Base-by-base conservation (phyloP, 2,113 vertebrate genomes). In the Suricata suricatta region DNA sequence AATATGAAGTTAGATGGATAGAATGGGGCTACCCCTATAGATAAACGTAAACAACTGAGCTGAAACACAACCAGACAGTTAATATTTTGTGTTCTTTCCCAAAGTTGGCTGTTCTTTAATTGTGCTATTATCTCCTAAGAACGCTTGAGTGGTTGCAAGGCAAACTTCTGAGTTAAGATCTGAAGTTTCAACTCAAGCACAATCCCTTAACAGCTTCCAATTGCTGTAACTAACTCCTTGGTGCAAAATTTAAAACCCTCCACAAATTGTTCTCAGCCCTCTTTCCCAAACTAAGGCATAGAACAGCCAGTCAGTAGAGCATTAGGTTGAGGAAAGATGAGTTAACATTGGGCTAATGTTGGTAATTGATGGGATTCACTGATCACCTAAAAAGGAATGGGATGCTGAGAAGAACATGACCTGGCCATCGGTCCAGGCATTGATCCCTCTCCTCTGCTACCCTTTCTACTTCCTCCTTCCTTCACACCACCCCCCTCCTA, bases 71-170 rank as follows among this genome's bases (percentile, higher is more conserved):
- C 74, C 57, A 93, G 57, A 76, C 9, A 86, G 87, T 44, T 95
- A 71, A 84, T 60, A 31, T 2, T 41, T 35, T 60, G 19, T 81
- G 11, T 66, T 84, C 64, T 80, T 95, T 64, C 10, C 41, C 77
- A 77, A 72, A 44, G 29, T 0, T 80, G n/a, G 35, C n/a, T 95
- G 88, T 83, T 90, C 74, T 60, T 87, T 57, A 90, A 64, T 38
- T 90, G 72, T 74, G 15, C 63, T 92, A 13, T 84, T 84, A n/a
- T 96, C 93, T 95, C 38, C 72, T 81, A 86, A 93, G 41, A 88
- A 82, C 85, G 63, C 71, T 76, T 85, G 15, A 76, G 54, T 76
- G 47, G 25, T 47, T 89, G 29, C 77, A 91, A 87, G 82, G 33
- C 66, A 74, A 98, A 79, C 77, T 82, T 88, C 23, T 82, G 41